Evolutionary conservation across 1,140 invertebrate species (phyloP).

Genomic region (Polypedilum pembai): DNA sequence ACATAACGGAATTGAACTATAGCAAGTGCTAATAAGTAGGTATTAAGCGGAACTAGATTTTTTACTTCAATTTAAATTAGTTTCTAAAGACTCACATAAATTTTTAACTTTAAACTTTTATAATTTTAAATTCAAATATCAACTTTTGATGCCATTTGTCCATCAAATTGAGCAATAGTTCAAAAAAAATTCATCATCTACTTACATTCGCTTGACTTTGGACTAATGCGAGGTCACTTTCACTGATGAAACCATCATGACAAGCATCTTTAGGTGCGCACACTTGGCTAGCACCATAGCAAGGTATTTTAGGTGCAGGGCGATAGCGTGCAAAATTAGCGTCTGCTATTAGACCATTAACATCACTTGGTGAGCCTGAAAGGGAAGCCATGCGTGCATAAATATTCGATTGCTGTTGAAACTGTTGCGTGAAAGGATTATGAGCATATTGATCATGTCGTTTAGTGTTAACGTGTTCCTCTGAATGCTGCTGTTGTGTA

Average conservation of each 20-base stretch:
- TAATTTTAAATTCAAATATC: too few species aligned
- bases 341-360: neutral
- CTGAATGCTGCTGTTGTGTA: neutral
- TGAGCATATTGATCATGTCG: neutral
- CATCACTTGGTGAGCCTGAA: neutral
- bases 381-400: neutral
- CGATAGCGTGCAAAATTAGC: neutral
- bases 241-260: neutral
- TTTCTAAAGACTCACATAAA: too few species aligned
- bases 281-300: neutral
- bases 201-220: conserved; percentile 11
- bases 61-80: too few species aligned
- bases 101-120: too few species aligned
- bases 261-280: neutral
- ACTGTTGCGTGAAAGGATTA: neutral
- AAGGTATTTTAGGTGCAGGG: neutral
- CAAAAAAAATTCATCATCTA: conserved; percentile 4
- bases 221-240: neutral
- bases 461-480: neutral
- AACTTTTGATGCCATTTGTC: too few species aligned
- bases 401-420: neutral
- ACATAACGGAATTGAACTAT: too few species aligned
- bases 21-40: too few species aligned
- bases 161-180: neutral
- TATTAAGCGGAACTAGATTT: too few species aligned